These are phyloP conservation scores for Sebastes itinus DNA, from an alignment of 2,797 vertebrate species.

Conservation along the genomic window DNA sequence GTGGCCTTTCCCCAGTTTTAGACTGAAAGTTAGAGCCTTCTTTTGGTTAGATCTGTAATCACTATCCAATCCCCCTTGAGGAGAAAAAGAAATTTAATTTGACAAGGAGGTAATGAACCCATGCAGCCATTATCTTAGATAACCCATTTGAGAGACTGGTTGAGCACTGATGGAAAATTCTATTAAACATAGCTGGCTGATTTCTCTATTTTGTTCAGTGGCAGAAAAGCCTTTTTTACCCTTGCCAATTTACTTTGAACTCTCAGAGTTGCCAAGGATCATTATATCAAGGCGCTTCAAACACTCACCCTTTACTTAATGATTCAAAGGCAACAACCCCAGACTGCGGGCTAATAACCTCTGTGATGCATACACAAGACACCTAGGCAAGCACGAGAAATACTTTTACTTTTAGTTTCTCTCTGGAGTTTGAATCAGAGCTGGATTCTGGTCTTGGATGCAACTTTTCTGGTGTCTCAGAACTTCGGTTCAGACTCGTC, in stretches of 20 bases:
- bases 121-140: conserved; percentile 86
- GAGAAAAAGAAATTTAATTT: conserved; percentile 86
- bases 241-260: conserved; percentile 85
- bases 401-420: conserved; percentile 28
- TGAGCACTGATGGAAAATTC: conserved; percentile 87
- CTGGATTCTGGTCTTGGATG: not conserved
- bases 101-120: conserved; percentile 88
- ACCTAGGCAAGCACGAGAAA: conserved; percentile 42
- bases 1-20: conserved; percentile 52
- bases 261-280: conserved; percentile 82
- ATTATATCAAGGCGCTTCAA: conserved; percentile 85
- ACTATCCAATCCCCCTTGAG: conserved; percentile 83
- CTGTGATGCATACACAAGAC: conserved; percentile 63
- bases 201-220: conserved; percentile 84
- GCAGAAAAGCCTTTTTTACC: conserved; percentile 77
- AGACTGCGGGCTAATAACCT: conserved; percentile 77
- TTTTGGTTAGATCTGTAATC: conserved; percentile 84
- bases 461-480: conserved; percentile 23
- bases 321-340: conserved; percentile 80
- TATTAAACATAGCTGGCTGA: conserved; percentile 87
- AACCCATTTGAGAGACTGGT: conserved; percentile 85
- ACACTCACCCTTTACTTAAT: conserved; percentile 80
- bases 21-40: conserved; percentile 69
- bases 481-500: not conserved
- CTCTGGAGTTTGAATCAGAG: conserved; percentile 6